phyloP scores from a whole-genome alignment of 2,888 invertebrate species.

The Acrobasis suavella region DNA sequence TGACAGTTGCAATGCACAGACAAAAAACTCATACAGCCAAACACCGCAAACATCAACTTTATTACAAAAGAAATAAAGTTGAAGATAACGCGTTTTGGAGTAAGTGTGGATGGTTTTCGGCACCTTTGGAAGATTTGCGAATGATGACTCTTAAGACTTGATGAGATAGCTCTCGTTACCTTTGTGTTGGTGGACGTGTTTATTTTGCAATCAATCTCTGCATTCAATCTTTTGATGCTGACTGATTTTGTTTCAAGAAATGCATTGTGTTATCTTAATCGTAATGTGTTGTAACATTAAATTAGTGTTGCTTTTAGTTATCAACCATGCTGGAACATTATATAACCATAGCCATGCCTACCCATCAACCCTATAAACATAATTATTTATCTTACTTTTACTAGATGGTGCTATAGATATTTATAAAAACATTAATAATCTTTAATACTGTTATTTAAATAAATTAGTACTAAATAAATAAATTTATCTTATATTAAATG shows the following conservation, averaged over 20 bases:
- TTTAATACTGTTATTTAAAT: too few species aligned
- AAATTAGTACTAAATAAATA: too few species aligned
- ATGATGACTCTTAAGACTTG: slow-evolving; percentile 20
- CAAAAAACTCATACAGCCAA: slow-evolving; percentile 21
- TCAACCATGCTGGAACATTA: too few species aligned
- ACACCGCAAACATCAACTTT: background rate
- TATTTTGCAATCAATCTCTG: slow-evolving; percentile 17
- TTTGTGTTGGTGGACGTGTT: background rate
- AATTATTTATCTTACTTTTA: too few species aligned
- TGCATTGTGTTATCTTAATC: background rate
- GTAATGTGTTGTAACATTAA: too few species aligned
- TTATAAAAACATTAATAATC: too few species aligned
- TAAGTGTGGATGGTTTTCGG: slow-evolving; percentile 13
- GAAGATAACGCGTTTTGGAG: background rate
- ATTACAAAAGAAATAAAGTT: background rate
- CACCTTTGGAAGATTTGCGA: slow-evolving; percentile 23
- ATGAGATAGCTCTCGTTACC: slow-evolving; percentile 16
- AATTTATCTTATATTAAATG: too few species aligned
- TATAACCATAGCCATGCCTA: too few species aligned
- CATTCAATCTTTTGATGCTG: background rate
- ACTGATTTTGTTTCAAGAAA: background rate
- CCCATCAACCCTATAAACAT: too few species aligned
- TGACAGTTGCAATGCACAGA: slow-evolving; percentile 36
- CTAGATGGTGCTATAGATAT: too few species aligned
- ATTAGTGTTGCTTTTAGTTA: too few species aligned